phyloP scores from a whole-genome alignment of 2,888 invertebrate genomes.

The Euzophera pinguis region DNA sequence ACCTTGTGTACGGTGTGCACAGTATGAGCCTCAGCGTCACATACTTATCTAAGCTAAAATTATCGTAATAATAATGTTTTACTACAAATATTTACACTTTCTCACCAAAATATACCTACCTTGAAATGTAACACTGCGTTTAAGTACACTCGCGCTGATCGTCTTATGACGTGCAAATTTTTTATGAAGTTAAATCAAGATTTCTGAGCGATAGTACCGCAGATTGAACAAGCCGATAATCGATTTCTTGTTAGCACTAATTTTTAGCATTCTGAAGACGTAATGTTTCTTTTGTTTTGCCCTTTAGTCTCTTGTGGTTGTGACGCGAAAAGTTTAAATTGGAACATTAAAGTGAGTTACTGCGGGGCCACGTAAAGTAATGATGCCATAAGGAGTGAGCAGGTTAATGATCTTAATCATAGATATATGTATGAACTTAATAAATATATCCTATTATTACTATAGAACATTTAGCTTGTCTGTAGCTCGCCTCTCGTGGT shows the following conservation, averaged over 20 bases:
- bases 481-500: too few species aligned
- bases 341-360: background rate
- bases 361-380: background rate
- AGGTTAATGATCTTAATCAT: too few species aligned
- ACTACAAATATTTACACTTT: background rate
- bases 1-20: too few species aligned
- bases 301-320: background rate
- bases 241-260: constrained; percentile 56
- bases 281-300: background rate
- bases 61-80: background rate
- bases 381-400: background rate
- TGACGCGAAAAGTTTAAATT: constrained; percentile 6
- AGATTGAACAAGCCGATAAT: constrained; percentile 49
- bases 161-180: constrained; percentile 55
- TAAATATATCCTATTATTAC: too few species aligned
- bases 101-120: background rate
- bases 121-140: constrained; percentile 28
- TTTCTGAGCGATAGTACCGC: constrained; percentile 35
- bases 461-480: too few species aligned
- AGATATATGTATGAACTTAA: too few species aligned
- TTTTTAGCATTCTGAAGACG: constrained; percentile 22
- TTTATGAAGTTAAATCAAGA: constrained; percentile 44
- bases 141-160: constrained; percentile 40
- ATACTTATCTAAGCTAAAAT: too few species aligned
- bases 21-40: too few species aligned